Conservation (phyloP, 2,113 vertebrate species). For the Pygoscelis adeliae region DNA sequence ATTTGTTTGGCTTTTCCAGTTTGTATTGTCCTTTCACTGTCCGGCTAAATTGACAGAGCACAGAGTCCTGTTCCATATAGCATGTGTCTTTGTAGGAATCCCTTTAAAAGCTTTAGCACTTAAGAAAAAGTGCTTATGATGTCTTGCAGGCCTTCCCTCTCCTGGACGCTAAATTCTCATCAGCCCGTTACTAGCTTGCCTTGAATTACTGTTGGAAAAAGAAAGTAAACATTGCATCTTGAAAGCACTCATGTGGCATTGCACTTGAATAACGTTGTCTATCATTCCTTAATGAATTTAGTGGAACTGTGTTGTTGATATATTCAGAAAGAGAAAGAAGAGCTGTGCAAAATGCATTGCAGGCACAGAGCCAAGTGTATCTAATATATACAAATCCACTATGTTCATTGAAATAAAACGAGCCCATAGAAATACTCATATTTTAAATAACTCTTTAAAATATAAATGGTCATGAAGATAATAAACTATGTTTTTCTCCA, state of each 20-base stretch:
- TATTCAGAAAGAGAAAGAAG: neutral
- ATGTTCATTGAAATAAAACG: neutral
- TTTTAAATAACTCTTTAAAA: neutral
- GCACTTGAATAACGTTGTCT: neutral
- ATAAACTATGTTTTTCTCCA: neutral
- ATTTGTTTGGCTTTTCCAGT: constrained; percentile 63
- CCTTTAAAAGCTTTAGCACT: constrained; percentile 75
- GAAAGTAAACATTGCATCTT: constrained; percentile 44
- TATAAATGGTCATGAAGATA: neutral
- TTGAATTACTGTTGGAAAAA: constrained; percentile 17
- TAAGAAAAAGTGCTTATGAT: constrained; percentile 67
- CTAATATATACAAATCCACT: neutral
- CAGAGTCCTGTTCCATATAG: neutral
- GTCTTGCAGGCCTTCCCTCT: constrained; percentile 51
- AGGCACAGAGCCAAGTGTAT: neutral
- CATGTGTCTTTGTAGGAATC: constrained; percentile 42
- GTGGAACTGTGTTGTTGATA: neutral
- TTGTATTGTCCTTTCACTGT: constrained; percentile 42
- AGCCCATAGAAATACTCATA: neutral
- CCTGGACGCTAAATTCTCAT: constrained; percentile 57
- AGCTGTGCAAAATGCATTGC: neutral
- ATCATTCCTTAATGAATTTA: constrained; percentile 37
- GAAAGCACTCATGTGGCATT: neutral
- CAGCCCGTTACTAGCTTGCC: constrained; percentile 46
- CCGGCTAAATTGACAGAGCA: constrained; percentile 58